Percentiles rank a stretch among this genome's conserved stretches.
Conservation (phyloP, 2,113 vertebrate species). For the Varanus salvator region DNA sequence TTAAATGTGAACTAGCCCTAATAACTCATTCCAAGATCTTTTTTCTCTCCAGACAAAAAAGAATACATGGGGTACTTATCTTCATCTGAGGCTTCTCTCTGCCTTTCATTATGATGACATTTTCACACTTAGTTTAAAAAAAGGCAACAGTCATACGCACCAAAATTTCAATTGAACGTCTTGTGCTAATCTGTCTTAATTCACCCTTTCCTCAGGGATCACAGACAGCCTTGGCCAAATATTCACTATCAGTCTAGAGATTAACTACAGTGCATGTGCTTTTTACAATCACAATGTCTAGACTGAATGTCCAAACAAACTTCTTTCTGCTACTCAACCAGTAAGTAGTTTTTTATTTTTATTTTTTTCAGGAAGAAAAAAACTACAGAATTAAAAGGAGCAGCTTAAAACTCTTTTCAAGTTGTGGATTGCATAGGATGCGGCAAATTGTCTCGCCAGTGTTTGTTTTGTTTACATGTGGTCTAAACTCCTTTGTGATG, state of each 20-base stretch:
- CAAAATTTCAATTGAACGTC: background rate
- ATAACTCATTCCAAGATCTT: background rate
- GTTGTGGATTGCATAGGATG: slow-evolving; percentile 69
- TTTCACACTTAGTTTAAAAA: background rate
- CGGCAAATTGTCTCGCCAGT: slow-evolving; percentile 73
- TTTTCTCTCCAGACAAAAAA: background rate
- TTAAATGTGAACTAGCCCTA: background rate
- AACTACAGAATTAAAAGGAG: slow-evolving; percentile 52
- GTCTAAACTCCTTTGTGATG: slow-evolving; percentile 71
- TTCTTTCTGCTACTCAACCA: slow-evolving; percentile 59
- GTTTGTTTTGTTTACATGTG: slow-evolving; percentile 79
- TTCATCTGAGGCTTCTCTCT: background rate
- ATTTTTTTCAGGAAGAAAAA: slow-evolving; percentile 11
- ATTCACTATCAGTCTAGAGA: slow-evolving; percentile 20
- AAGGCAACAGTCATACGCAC: background rate
- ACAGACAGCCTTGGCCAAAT: background rate
- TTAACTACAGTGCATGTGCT: slow-evolving; percentile 51
- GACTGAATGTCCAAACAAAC: slow-evolving; percentile 61
- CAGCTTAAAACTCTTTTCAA: slow-evolving; percentile 67
- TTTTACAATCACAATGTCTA: slow-evolving; percentile 67
- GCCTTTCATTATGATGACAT: background rate
- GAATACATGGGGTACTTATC: background rate
- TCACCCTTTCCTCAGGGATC: background rate
- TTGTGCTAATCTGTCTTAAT: slow-evolving; percentile 5
- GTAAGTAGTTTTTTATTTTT: slow-evolving; percentile 36